Evolutionary conservation across 2,797 vertebrate genomes (phyloP).

Genomic region (Crax fasciolata): DNA sequence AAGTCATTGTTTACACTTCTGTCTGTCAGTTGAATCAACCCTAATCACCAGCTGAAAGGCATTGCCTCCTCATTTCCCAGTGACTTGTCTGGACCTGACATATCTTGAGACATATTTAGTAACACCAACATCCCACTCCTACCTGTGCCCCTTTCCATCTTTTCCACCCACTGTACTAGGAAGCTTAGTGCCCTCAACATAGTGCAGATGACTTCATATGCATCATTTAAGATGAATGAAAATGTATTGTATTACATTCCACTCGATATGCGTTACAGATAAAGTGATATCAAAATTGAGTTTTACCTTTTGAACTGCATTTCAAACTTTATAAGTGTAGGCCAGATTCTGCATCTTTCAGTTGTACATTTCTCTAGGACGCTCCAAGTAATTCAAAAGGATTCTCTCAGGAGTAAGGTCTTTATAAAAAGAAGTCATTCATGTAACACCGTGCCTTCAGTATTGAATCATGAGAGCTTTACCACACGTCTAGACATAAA

Average conservation of each 20-base stretch:
- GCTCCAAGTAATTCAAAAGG: not conserved
- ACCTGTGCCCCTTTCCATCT: not conserved
- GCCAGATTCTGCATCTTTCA: not conserved
- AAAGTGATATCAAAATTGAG: not conserved
- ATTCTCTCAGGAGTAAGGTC: not conserved
- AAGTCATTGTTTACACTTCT: not conserved
- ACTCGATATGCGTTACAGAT: not conserved
- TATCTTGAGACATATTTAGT: not conserved
- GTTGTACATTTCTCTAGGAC: not conserved
- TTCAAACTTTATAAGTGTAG: not conserved
- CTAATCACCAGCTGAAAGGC: not conserved
- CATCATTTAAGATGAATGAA: conserved; percentile 64
- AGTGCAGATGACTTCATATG: not conserved
- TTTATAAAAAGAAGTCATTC: not conserved
- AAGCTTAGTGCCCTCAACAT: not conserved
- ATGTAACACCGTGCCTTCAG: not conserved
- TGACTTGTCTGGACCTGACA: conserved; percentile 33
- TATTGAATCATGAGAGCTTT: not conserved
- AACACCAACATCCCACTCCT: not conserved
- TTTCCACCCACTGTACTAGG: not conserved
- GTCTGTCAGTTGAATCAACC: not conserved
- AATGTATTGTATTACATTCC: conserved; percentile 33
- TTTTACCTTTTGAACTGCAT: not conserved
- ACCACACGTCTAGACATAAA: not conserved
- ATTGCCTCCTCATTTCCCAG: conserved; percentile 4